Evolutionary conservation across 1,140 invertebrate species (phyloP).

Genomic region (Argopecten irradians): DNA sequence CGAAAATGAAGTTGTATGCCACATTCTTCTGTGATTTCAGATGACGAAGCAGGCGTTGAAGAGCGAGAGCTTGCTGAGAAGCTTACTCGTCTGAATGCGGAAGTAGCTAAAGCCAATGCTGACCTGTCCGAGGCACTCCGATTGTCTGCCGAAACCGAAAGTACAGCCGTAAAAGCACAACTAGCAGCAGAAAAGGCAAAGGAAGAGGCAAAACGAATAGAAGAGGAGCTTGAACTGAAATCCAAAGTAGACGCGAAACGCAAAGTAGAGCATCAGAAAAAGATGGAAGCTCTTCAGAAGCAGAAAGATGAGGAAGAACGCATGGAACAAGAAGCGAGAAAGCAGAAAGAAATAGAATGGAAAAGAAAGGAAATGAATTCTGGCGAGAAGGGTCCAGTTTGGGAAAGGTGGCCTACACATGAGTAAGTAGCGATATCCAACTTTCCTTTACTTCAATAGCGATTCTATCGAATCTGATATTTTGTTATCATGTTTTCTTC

Average conservation of each 20-base stretch:
- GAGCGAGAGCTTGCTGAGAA: conserved; percentile 64
- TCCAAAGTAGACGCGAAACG: conserved; percentile 56
- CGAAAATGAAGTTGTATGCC: no score
- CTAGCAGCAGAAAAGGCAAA: conserved; percentile 64
- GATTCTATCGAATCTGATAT: no score
- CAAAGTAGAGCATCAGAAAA: conserved; percentile 57
- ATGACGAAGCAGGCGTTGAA: conserved; percentile 62
- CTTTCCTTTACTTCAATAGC: not conserved
- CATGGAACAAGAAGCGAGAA: conserved; percentile 53
- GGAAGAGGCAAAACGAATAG: conserved; percentile 61
- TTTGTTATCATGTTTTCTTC: no score
- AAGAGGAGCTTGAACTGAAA: conserved; percentile 60
- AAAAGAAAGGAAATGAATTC: conserved; percentile 51
- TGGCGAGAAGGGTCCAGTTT: conserved; percentile 49
- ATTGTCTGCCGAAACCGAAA: conserved; percentile 67
- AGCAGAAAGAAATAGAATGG: conserved; percentile 63
- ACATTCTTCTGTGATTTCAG: conserved; percentile 33
- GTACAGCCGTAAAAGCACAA: conserved; percentile 59
- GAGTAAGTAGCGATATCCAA: conserved; percentile 57
- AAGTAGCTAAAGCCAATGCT: conserved; percentile 64
- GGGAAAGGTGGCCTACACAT: conserved; percentile 63
- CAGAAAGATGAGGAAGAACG: conserved; percentile 53
- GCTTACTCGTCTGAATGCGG: conserved; percentile 64
- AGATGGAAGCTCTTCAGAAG: conserved; percentile 53
- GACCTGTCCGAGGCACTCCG: conserved; percentile 65